Evolutionary conservation across 35 echinoderm and acorn worm genomes (phyloP).

Genomic region (Diadema setosum): DNA sequence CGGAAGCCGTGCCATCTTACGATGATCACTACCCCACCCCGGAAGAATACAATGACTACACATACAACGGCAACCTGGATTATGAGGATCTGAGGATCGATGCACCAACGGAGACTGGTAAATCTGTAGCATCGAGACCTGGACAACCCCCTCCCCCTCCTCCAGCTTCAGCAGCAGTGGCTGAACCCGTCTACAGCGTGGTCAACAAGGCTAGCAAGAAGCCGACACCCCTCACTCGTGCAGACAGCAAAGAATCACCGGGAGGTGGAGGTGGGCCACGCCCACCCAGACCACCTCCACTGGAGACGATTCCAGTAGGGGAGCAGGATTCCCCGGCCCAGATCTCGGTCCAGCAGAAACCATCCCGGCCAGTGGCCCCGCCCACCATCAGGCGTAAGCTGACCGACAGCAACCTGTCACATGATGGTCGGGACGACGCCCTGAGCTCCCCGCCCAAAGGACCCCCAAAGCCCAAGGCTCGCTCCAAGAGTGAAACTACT

Average conservation of each 20-base stretch:
- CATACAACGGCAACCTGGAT: not conserved
- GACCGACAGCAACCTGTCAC: not conserved
- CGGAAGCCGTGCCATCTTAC: not conserved
- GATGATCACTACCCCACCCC: not conserved
- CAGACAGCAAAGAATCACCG: not conserved
- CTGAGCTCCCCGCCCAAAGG: not conserved
- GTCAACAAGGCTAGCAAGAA: not conserved
- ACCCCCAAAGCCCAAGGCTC: not conserved
- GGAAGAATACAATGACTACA: not conserved
- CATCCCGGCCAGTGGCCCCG: not conserved
- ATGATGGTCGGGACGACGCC: not conserved
- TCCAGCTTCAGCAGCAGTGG: no score
- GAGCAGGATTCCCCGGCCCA: not conserved
- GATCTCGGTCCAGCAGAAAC: not conserved
- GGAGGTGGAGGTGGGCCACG: not conserved
- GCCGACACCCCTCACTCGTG: not conserved
- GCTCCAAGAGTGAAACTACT: not conserved
- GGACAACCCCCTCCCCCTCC: not conserved
- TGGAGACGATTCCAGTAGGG: not conserved
- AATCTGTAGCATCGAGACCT: not conserved
- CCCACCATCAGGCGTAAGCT: not conserved
- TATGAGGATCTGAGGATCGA: not conserved
- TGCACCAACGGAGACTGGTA: not conserved
- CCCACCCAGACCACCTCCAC: not conserved
- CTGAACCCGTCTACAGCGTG: not conserved